Evolutionary conservation across 2,888 invertebrate genomes (phyloP).

Genomic region (Arctia plantaginis): DNA sequence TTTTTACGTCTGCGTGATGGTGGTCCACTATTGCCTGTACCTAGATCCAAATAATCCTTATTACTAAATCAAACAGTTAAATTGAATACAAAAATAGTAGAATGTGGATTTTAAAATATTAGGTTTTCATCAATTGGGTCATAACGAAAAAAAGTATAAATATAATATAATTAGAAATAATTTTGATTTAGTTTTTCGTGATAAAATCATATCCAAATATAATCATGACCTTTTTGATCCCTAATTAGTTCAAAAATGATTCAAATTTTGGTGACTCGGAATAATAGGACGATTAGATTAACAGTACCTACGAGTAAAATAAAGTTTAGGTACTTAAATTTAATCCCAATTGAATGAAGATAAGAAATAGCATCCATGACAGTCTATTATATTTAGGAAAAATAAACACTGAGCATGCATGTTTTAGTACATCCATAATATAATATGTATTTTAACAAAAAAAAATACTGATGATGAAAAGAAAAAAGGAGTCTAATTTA

Average conservation of each 20-base stretch:
- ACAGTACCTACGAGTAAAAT: not conserved
- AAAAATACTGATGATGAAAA: slow-evolving; percentile 1
- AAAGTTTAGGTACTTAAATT: not conserved
- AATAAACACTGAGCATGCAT: slow-evolving; percentile 3
- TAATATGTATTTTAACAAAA: not conserved
- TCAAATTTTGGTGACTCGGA: not conserved
- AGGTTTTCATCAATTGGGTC: too few species aligned
- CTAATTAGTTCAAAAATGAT: not conserved
- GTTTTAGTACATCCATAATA: too few species aligned
- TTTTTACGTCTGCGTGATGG: slow-evolving; percentile 93
- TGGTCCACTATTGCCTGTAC: slow-evolving; percentile 97
- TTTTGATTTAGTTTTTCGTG: not conserved
- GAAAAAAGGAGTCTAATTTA: not conserved
- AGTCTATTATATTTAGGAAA: not conserved
- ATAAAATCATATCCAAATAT: not conserved
- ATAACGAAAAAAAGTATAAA: not conserved
- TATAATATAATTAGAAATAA: not conserved
- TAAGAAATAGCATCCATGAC: not conserved
- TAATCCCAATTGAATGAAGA: not conserved
- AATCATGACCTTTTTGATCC: not conserved
- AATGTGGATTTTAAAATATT: not conserved
- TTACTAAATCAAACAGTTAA: not conserved
- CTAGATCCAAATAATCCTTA: slow-evolving; percentile 76
- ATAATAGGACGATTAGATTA: not conserved
- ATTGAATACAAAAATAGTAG: not conserved